Conservation (phyloP, 1,140 invertebrate species). For the Goniozus legneri region DNA sequence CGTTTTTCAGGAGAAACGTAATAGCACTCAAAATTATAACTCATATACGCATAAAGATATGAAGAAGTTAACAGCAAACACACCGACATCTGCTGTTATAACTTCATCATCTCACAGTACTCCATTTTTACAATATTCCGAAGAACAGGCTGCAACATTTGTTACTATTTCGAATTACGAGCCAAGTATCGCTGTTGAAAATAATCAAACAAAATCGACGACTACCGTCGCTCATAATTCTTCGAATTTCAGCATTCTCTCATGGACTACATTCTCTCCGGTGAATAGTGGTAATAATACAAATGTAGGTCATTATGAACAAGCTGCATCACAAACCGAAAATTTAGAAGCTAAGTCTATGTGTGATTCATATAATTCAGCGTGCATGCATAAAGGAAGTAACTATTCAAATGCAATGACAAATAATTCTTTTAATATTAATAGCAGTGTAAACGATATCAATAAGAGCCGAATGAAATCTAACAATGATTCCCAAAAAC, state of each 20-base stretch:
- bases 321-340: conserved; percentile 25
- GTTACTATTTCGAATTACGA: conserved; percentile 39
- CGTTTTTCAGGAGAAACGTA: conserved; percentile 18
- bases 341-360: conserved; percentile 37
- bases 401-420: conserved; percentile 24
- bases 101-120: too few relatives aligned
- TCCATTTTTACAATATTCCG: too few relatives aligned
- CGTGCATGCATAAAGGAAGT: conserved; percentile 40
- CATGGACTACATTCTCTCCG: conserved; percentile 51
- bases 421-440: conserved; percentile 14
- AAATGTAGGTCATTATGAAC: conserved; percentile 38
- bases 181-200: conserved; percentile 32
- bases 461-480: conserved; percentile 39
- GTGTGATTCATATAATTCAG: conserved; percentile 46
- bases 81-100: too few relatives aligned
- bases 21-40: conserved; percentile 21
- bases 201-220: conserved; percentile 38
- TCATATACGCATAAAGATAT: conserved; percentile 23
- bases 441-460: conserved; percentile 17
- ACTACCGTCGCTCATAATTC: conserved; percentile 49
- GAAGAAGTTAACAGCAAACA: conserved; percentile 24
- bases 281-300: conserved; percentile 28
- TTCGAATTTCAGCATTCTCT: conserved; percentile 51
- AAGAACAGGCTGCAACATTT: conserved; percentile 33
- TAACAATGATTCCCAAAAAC: conserved; percentile 28